Evolutionary conservation across 2,113 vertebrate genomes (phyloP).

Genomic region (Mellivora capensis): DNA sequence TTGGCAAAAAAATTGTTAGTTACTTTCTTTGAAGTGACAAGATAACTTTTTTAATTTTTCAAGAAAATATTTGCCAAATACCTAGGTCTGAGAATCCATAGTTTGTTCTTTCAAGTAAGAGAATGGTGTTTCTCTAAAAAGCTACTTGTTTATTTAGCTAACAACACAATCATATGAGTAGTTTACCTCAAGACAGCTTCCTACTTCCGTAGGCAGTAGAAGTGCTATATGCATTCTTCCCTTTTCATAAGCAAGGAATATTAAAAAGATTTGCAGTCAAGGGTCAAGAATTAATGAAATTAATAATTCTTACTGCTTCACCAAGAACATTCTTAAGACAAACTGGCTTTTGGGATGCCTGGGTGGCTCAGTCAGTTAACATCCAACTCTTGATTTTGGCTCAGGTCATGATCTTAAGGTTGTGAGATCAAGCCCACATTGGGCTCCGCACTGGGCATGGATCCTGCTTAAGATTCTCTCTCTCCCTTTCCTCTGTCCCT

Average conservation of each 20-base stretch:
- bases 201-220: neutral
- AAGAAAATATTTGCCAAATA: constrained; percentile 27
- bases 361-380: neutral
- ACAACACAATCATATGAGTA: neutral
- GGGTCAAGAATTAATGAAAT: neutral
- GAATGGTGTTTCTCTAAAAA: neutral
- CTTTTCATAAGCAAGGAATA: neutral
- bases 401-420: neutral
- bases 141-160: neutral
- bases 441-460: neutral
- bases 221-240: neutral
- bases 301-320: neutral
- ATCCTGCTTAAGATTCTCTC: neutral
- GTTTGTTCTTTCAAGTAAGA: neutral
- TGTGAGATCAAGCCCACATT: neutral
- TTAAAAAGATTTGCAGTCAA: neutral
- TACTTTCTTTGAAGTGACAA: constrained; percentile 34
- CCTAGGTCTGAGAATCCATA: neutral
- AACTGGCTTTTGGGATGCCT: neutral
- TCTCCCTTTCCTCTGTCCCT: neutral
- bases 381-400: neutral
- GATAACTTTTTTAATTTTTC: neutral
- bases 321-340: neutral
- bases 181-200: neutral
- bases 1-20: neutral